A percentile compares a stretch with the other conserved stretches of the same genome.
These are phyloP conservation scores for Chrysopa pallens DNA, from an alignment of 1,140 invertebrate species.

Conservation along the genomic window DNA sequence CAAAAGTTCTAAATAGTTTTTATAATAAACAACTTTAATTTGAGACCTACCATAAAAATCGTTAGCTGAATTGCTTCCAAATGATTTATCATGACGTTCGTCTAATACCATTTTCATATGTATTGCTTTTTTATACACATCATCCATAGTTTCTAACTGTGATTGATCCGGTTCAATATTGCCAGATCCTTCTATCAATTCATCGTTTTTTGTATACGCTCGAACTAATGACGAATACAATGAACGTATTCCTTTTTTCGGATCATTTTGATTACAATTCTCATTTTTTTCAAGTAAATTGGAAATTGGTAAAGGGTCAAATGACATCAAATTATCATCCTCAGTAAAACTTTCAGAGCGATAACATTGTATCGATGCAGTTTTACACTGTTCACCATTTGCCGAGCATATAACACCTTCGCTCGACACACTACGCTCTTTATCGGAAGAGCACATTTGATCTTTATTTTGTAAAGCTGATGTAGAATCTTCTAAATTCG, in stretches of 20 bases:
- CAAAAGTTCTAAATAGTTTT: too few relatives aligned
- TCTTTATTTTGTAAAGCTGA: constrained; percentile 5
- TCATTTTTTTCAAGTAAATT: constrained; percentile 6
- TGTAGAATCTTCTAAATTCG: constrained; percentile 7
- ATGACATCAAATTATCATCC: background rate
- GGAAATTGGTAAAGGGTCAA: constrained; percentile 2
- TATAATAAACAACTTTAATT: too few relatives aligned
- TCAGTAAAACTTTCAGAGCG: constrained; percentile 6
- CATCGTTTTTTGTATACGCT: constrained; percentile 1
- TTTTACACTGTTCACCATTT: constrained; percentile 17
- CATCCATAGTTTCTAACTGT: constrained; percentile 11
- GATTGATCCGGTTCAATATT: constrained; percentile 13
- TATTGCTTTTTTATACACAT: constrained; percentile 11
- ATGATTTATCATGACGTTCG: constrained; percentile 10
- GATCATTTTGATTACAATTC: constrained; percentile 2
- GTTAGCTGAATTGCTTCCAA: constrained; percentile 7
- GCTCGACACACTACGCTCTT: constrained; percentile 8
- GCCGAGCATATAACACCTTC: constrained; percentile 18
- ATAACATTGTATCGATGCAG: constrained; percentile 17
- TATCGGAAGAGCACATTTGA: constrained; percentile 2
- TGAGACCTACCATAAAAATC: constrained; percentile 16
- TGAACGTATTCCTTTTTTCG: background rate
- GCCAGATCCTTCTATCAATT: constrained; percentile 8
- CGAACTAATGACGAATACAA: constrained; percentile 12
- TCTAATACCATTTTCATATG: constrained; percentile 18